Conservation (phyloP, 2,888 invertebrate species). For the Acleris laterana region DNA sequence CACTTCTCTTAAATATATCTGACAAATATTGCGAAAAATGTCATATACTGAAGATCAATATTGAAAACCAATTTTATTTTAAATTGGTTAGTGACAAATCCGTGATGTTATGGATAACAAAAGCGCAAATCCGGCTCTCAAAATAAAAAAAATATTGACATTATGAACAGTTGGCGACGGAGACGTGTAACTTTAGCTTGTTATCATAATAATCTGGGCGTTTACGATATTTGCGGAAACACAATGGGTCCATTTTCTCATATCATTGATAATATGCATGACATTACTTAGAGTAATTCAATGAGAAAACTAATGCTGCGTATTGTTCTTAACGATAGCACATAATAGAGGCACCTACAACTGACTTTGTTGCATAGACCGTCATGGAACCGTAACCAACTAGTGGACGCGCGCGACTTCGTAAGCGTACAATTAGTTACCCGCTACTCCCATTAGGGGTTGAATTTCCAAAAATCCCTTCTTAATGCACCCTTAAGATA, state of each 20-base stretch:
- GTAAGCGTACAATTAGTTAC: too few species aligned
- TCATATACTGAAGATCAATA: too few species aligned
- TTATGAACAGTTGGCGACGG: slow-evolving; percentile 36
- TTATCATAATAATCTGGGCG: slow-evolving; percentile 58
- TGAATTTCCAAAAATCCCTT: too few species aligned
- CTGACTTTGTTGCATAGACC: too few species aligned
- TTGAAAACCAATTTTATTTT: too few species aligned
- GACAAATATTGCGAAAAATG: too few species aligned
- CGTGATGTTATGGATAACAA: not conserved
- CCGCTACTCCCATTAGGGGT: too few species aligned
- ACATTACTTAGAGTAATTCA: slow-evolving; percentile 43
- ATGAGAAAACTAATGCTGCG: slow-evolving; percentile 49
- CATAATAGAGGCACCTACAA: not conserved
- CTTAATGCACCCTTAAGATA: too few species aligned
- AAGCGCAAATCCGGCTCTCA: slow-evolving; percentile 1
- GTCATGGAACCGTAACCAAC: too few species aligned
- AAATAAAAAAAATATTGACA: slow-evolving; percentile 40
- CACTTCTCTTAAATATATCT: too few species aligned
- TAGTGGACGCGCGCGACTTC: too few species aligned
- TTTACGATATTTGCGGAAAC: slow-evolving; percentile 62
- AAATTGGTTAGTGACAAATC: too few species aligned
- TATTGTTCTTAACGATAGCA: slow-evolving; percentile 1
- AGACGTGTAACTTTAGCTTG: slow-evolving; percentile 49
- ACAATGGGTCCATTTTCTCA: slow-evolving; percentile 66
- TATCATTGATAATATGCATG: slow-evolving; percentile 57